Evolutionary conservation across 2,113 vertebrate species (phyloP).

Genomic region (Naja naja): DNA sequence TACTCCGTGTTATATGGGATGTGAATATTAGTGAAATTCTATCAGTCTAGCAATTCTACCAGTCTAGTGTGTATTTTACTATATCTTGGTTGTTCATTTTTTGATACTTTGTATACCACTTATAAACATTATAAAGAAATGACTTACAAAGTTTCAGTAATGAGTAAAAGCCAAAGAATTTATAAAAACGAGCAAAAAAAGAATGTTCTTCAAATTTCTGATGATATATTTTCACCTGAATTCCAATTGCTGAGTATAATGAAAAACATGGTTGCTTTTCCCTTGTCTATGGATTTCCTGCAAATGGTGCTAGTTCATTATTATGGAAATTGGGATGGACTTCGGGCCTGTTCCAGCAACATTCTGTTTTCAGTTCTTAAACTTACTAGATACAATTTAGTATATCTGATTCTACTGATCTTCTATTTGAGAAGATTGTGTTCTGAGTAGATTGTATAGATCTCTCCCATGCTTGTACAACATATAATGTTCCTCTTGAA

Average conservation of each 20-base stretch:
- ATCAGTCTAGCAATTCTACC: neutral
- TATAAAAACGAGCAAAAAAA: neutral
- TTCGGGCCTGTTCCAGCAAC: neutral
- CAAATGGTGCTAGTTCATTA: neutral
- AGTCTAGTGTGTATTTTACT: neutral
- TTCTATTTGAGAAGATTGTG: neutral
- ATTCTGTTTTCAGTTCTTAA: neutral
- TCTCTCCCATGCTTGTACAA: neutral
- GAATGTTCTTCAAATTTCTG: neutral
- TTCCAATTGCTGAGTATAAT: neutral
- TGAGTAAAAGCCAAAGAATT: neutral
- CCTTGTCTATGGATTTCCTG: neutral
- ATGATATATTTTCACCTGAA: neutral
- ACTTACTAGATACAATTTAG: neutral
- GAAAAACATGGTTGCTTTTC: neutral
- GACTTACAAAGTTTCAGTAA: constrained; percentile 29
- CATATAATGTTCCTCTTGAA: neutral
- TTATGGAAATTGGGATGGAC: neutral
- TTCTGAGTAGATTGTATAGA: neutral
- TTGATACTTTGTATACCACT: neutral
- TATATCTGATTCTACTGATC: neutral
- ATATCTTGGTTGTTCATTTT: neutral
- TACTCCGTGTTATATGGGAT: neutral
- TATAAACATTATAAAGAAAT: neutral
- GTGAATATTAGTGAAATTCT: neutral